Evolutionary conservation across 2,113 vertebrate species (phyloP), one percentile per base, ranked within the genome.

Genomic region (Apistogramma diplotaenia): DNA sequence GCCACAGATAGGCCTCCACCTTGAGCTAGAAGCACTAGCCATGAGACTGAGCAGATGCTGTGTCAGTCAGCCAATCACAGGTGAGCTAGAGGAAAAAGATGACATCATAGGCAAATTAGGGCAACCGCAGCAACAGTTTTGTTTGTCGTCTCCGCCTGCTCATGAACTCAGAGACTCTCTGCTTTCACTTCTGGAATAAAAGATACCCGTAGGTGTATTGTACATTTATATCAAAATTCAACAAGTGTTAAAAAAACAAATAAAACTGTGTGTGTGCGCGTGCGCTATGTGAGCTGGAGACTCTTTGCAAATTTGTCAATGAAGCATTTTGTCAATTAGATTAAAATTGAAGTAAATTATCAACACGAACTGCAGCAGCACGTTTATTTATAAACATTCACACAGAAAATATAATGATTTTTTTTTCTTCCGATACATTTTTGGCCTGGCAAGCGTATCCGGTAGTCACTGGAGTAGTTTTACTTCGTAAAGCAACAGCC

Each of bases 51-150:
- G 96, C 96, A 97, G 96, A 97, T 98, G 97, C 96, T 97, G 95
- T 82, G 84, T 86, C 79, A 81, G 31, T 70, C 92, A 95, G 94
- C 97, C 96, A 97, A 96, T 97, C 89, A 73, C 88, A 84, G 37
- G 91, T 94, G 84, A 74, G 87, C 82, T 75, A 87, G 83, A 89
- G 87, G 87, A 92, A 95, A 97, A 95, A 92, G 93, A 96, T 98
- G 97, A 97, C 97, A 96, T 97, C 97, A 99, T 96, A 97, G 95
- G 96, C 95, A 95, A 95, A 96, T 95, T 86, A 79, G 94, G 94
- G 94, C 94, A 96, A 94, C 87, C n/a, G 89, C 37, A 86, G 90
- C 27, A 55, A 94, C 87, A 67, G 78, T 91, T 95, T 88, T 84
- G 93, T 93, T 96, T 96, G 86, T 61, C 19, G 76, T 86, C 1